phyloP scores from a whole-genome alignment of 2,888 invertebrate species.

The Coenonympha arcania region DNA sequence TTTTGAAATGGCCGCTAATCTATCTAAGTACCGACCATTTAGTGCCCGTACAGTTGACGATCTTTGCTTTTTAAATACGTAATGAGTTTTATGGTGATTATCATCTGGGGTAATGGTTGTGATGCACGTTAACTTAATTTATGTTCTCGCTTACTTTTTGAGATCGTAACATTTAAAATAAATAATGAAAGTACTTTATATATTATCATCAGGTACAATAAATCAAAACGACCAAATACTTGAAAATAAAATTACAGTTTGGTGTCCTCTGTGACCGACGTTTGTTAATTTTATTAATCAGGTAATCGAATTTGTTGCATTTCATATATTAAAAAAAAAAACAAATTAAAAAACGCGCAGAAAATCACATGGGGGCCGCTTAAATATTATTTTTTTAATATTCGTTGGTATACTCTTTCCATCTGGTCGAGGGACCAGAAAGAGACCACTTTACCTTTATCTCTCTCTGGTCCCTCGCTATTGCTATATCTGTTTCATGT shows the following conservation, averaged over 20 bases:
- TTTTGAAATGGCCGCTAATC: conserved; percentile 46
- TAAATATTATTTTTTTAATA: no score
- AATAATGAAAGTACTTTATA: no score
- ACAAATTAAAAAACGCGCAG: no score
- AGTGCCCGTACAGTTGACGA: conserved; percentile 13
- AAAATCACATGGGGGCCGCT: no score
- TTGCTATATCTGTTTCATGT: no score
- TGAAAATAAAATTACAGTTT: no score
- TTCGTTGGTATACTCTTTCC: no score
- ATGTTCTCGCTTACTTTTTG: background rate
- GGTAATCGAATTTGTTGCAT: background rate
- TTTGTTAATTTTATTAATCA: background rate
- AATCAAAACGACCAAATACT: background rate
- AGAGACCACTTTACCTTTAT: no score
- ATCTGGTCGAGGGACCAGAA: no score
- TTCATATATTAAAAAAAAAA: background rate
- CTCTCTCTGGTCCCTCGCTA: no score
- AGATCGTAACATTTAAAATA: background rate
- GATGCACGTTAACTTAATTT: conserved; percentile 2
- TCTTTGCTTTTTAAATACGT: conserved; percentile 19
- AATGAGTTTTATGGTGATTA: conserved; percentile 8
- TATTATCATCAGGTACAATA: background rate
- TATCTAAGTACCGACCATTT: conserved; percentile 40
- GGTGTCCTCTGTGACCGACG: background rate
- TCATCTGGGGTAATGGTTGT: conserved; percentile 16